These are phyloP conservation scores for Leguminivora glycinivorella DNA, from an alignment of 1,140 invertebrate species.

Conservation along the genomic window DNA sequence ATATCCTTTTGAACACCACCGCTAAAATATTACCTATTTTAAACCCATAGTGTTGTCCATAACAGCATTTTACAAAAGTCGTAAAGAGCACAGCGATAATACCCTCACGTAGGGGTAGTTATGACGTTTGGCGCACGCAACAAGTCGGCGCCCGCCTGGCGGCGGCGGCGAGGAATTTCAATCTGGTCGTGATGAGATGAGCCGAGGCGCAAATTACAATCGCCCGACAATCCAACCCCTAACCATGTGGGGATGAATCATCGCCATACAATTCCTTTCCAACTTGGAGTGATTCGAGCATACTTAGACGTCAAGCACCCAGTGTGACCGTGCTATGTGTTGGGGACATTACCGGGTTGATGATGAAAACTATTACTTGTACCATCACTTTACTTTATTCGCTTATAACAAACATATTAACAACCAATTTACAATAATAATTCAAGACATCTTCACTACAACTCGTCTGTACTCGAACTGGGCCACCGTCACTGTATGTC, in stretches of 20 bases:
- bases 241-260: constrained; percentile 22
- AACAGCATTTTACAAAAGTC: constrained; percentile 1
- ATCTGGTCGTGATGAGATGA: constrained; percentile 66
- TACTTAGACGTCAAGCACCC: neutral
- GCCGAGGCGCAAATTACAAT: constrained; percentile 69
- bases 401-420: too few relatives aligned
- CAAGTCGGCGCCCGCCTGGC: constrained; percentile 65
- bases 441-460: too few relatives aligned
- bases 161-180: constrained; percentile 67
- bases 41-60: neutral
- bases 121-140: constrained; percentile 66
- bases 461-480: too few relatives aligned
- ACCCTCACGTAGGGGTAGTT: constrained; percentile 66
- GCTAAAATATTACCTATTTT: neutral
- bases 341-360: too few relatives aligned
- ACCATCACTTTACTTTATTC: too few relatives aligned
- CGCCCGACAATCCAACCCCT: constrained; percentile 37
- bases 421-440: too few relatives aligned
- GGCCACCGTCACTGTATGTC: too few relatives aligned
- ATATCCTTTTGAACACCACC: too few relatives aligned
- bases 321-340: neutral
- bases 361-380: too few relatives aligned
- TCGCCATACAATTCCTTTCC: constrained; percentile 5
- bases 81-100: constrained; percentile 43
- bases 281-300: neutral